Evolutionary conservation across 2,113 vertebrate species (phyloP).

Genomic region (Himantopus leucocephalus): DNA sequence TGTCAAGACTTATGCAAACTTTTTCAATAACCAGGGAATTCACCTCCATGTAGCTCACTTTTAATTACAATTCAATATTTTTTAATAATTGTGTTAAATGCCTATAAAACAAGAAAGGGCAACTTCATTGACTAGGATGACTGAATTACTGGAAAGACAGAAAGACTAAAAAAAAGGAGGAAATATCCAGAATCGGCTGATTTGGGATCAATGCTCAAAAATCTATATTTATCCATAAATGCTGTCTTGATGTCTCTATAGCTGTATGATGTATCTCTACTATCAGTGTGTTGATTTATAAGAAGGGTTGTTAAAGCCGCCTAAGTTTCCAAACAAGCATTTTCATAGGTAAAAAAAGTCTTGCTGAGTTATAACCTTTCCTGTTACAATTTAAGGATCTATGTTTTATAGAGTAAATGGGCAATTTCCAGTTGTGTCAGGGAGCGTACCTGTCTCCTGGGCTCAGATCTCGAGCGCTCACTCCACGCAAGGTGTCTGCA

Average conservation of each 20-base stretch:
- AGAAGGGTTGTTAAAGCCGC: background rate
- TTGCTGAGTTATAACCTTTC: background rate
- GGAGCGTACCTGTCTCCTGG: background rate
- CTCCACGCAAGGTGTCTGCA: fast-evolving
- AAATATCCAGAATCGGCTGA: background rate
- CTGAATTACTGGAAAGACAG: background rate
- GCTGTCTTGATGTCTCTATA: background rate
- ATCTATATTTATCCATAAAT: background rate
- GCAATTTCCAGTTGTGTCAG: background rate
- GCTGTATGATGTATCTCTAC: background rate
- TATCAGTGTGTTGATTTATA: background rate
- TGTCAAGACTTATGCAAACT: background rate
- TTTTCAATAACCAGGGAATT: background rate
- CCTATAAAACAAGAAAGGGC: background rate
- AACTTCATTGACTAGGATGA: fast-evolving
- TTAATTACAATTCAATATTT: background rate
- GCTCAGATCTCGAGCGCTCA: background rate
- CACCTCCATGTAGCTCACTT: background rate
- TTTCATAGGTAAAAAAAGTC: background rate
- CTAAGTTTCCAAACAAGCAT: background rate
- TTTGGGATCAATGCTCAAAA: background rate
- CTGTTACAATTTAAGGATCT: background rate
- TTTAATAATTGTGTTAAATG: background rate
- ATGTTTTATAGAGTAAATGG: background rate
- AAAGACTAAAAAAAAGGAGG: background rate